Percentiles rank a stretch among this genome's conserved stretches.
These are phyloP conservation scores for Xanthostigma xanthostigma DNA, from an alignment of 2,888 invertebrate species.

Conservation along the genomic window DNA sequence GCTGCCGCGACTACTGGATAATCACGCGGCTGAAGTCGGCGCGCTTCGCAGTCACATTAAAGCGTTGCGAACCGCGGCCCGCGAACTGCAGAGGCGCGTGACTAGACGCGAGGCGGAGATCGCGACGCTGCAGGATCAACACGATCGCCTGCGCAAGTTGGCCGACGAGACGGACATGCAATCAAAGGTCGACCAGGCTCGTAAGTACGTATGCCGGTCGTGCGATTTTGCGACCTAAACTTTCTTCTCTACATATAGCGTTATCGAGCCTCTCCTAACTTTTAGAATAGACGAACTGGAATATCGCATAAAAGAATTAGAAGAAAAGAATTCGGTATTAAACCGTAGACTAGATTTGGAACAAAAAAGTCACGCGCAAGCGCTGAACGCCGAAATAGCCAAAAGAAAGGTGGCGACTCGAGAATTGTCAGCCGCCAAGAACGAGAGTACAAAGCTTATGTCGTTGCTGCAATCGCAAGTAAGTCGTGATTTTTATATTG, in stretches of 20 bases:
- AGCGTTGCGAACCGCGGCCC: background rate
- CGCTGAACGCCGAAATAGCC: constrained; percentile 48
- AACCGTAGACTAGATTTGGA: constrained; percentile 57
- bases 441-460: constrained; percentile 25
- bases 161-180: constrained; percentile 2
- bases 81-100: constrained; percentile 1
- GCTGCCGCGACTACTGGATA: constrained; percentile 56
- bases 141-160: background rate
- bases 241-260: constrained; percentile 1
- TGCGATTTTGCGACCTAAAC: background rate
- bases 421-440: constrained; percentile 45
- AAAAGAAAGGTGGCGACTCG: constrained; percentile 56
- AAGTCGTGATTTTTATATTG: too few species aligned
- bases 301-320: constrained; percentile 38
- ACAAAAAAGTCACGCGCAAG: constrained; percentile 56
- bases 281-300: constrained; percentile 33
- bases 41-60: constrained; percentile 2
- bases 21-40: constrained; percentile 53
- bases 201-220: background rate
- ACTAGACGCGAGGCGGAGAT: constrained; percentile 1
- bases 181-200: background rate
- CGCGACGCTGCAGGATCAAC: background rate
- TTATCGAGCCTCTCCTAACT: background rate
- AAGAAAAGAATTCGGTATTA: constrained; percentile 46
- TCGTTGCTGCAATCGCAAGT: too few species aligned